Conservation (phyloP, 2,797 vertebrate species). For the Parauchenoglanis punctatus region DNA sequence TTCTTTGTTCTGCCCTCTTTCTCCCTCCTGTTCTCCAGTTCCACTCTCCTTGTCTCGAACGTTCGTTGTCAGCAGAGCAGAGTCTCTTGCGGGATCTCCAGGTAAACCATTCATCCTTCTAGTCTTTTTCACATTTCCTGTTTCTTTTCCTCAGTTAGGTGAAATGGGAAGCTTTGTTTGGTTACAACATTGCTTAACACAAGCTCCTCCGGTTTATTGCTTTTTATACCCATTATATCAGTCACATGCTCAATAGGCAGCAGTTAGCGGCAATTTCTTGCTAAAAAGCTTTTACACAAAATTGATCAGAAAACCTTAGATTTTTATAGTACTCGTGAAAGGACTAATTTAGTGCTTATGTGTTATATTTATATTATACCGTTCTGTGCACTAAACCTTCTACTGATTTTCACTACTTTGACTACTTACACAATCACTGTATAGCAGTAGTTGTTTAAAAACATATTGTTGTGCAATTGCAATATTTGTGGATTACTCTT, state of each 20-base stretch:
- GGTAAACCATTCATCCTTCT: slow-evolving; percentile 68
- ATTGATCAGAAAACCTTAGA: not conserved
- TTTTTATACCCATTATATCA: not conserved
- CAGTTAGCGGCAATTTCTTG: not conserved
- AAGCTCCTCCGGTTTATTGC: not conserved
- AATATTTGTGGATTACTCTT: not conserved
- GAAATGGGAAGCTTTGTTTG: not conserved
- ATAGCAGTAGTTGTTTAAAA: not conserved
- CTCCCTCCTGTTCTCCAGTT: slow-evolving; percentile 78
- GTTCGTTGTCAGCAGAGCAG: slow-evolving; percentile 89
- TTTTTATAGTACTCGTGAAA: not conserved
- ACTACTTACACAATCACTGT: not conserved
- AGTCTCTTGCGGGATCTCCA: slow-evolving; percentile 88
- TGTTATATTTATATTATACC: not conserved
- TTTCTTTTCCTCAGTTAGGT: not conserved
- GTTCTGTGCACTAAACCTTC: not conserved
- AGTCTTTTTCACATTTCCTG: not conserved
- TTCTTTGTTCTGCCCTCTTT: slow-evolving; percentile 62
- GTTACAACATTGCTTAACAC: not conserved
- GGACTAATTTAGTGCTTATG: not conserved
- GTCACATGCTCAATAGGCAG: not conserved
- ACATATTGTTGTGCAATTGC: no score
- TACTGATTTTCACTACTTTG: not conserved
- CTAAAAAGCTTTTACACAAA: not conserved
- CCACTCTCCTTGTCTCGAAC: slow-evolving; percentile 90